Evolutionary conservation across 2,888 invertebrate genomes (phyloP), one percentile per base, ranked within the genome.

Genomic region (Fabriciana adippe): DNA sequence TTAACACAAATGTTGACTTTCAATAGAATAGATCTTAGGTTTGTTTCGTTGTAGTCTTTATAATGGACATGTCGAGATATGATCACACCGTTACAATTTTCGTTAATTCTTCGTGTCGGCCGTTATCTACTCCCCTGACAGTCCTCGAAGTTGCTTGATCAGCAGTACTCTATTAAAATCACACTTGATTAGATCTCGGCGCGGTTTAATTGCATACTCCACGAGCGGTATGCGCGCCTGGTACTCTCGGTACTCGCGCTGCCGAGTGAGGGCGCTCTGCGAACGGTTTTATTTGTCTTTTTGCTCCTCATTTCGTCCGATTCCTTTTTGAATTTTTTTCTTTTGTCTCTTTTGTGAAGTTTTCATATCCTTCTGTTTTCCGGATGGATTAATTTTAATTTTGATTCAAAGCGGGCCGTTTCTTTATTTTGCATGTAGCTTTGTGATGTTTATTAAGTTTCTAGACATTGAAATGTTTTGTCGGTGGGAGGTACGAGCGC

Each of bases 351-450:
- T 87, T 86, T 87, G 85, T 89, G 77, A 78, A 87, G 77, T 86
- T 88, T 89, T 89, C 87, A 88, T 89, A 88, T 88, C 84, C 84
- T 86, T 84, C 85, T 86, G 85, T 87, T 87, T 88, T 89, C 83
- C 86, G 84, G 84, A 73, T 88, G 87, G 84, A 86, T 89, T 88
- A 86, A 86, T 89, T 89, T 89, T 86, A 88, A 90, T 90, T 88
- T 85, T 73, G 80, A 84, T 84, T 83, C 84, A 83, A 84, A 83
- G 83, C 78, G 75, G 78, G 80, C 72, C 72, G 72, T 70, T 75
- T 74, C 70, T 76, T 74, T 74, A 71, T 73, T 75, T 77, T 47
- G 48, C 48, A 69, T 69, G 59, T 73, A 70, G 68, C 68, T 73
- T 72, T 69, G 68, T 71, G 65, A 66, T 71, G 72, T 70, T 71